Evolutionary conservation across 1,140 invertebrate species (phyloP), one percentile per base, ranked within the genome.

Genomic region (Eumeta japonica): DNA sequence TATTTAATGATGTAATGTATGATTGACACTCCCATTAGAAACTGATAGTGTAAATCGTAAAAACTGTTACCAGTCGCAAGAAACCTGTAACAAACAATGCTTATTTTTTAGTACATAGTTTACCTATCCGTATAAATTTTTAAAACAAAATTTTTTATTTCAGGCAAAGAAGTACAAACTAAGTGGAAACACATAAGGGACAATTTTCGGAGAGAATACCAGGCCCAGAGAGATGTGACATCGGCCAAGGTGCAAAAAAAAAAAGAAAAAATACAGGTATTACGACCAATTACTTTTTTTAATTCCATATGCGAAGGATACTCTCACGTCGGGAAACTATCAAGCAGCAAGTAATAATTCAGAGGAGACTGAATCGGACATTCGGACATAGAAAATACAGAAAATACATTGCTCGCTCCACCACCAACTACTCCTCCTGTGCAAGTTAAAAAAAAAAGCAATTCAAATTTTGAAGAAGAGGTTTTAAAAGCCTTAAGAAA

Each of bases 241-340:
- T 18, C 5, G 29, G 34, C 10, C 34, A 42, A 37, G 17, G 34
- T 28, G 28, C 28, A 27, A 37, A 20, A 31, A n/a, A n/a, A 42
- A 42, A 35, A 37, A 35, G 24, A 42, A 37, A 19, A 42, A 36
- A 37, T 42, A 42, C 16, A 42, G 35, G 37, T 37, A 42, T 32
- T 31, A 37, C 19, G 35, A 42, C 10, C 28, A 42, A 31, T 24
- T 42, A 24, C 9, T 20, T n/a, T 42, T 42, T 32, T 19, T 39
- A 33, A 16, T 39, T 20, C 37, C 28, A 37, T 33, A 41, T 28
- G 32, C 34, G 3, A 33, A 40, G 18, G 39, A 41, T 29, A 28
- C 16, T 19, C 18, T 29, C 35, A 28, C 39, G 11, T 35, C 32
- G n/a, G 39, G 33, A 35, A 35, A 35, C 28, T 35, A 41, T 27